Evolutionary conservation across 2,888 invertebrate genomes (phyloP), one percentile per base, ranked within the genome.

Genomic region (Phortica okadai): DNA sequence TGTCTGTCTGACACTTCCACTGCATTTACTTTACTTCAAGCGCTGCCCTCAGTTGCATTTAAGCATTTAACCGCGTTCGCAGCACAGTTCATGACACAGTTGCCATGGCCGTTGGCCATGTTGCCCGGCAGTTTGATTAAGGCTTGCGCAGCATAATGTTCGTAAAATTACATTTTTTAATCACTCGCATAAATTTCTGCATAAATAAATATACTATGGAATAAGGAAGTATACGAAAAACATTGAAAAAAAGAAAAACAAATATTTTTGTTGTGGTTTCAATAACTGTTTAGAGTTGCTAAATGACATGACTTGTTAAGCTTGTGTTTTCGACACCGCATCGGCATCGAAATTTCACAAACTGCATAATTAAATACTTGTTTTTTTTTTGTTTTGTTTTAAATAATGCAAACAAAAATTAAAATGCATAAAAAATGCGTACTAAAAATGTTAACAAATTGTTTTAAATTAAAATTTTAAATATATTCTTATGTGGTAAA

Each of bases 91-190:
- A 11, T 14, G 50, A 2, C 14, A 8, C 50, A 50, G 50, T 14
- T 50, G 50, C 50, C 50, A 14, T 50, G 8, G 6, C 50, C 50
- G 14, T 50, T 41, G 64, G 64, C 41, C 33, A 41, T 64, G 64
- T 33, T 33, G 14, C 14, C 41, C 16, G 21, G 2, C 7, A 33
- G 10, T 64, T 7, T n/a, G 59, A n/a, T 59, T n/a, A 16, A 59
- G n/a, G 3, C 8, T 45, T 45, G 25, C 44, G 50, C 69, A 44
- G 50, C 10, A 45, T 69, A n/a, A 44, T 21, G n/a, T 44, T n/a
- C 69, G 45, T 44, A n/a, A 44, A 69, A 69, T 69, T 44, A 69
- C 25, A 45, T 45, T 69, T 69, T 69, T n/a, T 69, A 69, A 41
- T 45, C 42, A 69, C 69, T 16, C 42, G 7, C 45, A 69, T 16